Conservation (phyloP, 2,797 vertebrate species). For the Clarias platycephalus region DNA sequence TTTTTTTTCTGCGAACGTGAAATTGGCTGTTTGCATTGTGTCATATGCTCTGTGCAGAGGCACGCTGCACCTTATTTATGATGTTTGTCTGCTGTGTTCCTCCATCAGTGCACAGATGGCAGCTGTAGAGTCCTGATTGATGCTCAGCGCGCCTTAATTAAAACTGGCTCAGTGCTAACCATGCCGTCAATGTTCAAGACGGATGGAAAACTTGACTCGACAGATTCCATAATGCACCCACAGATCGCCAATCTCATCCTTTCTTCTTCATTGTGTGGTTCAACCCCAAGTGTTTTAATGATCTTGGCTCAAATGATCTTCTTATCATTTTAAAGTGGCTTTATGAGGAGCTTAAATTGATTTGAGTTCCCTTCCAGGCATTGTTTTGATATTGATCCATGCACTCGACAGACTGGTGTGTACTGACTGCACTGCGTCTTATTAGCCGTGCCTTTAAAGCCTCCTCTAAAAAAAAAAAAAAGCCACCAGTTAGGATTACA, state of each 20-base stretch:
- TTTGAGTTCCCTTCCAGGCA: constrained; percentile 62
- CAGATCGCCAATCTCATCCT: not conserved
- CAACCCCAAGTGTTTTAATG: constrained; percentile 33
- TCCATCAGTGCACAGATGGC: constrained; percentile 74
- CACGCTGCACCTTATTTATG: constrained; percentile 65
- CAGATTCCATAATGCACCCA: constrained; percentile 21
- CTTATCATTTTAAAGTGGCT: constrained; percentile 67
- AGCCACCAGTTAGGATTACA: constrained; percentile 26
- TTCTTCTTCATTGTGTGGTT: not conserved
- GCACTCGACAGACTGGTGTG: constrained; percentile 52
- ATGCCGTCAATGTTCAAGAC: constrained; percentile 50
- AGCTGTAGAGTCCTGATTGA: constrained; percentile 76
- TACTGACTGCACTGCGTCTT: constrained; percentile 71
- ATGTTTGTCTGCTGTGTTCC: constrained; percentile 69
- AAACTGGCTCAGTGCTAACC: constrained; percentile 70
- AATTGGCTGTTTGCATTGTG: constrained; percentile 19
- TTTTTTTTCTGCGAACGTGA: not conserved
- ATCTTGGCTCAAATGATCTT: constrained; percentile 61
- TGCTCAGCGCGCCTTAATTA: constrained; percentile 77
- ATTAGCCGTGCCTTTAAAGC: constrained; percentile 70
- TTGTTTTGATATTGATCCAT: constrained; percentile 76
- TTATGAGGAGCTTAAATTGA: constrained; percentile 61
- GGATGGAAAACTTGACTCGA: constrained; percentile 37
- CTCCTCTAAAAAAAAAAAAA: not conserved
- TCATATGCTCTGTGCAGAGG: constrained; percentile 16